Percentiles rank a stretch among this genome's conserved stretches.
Conservation (phyloP, 2,797 vertebrate genomes). For the Chiroxiphia lanceolata region DNA sequence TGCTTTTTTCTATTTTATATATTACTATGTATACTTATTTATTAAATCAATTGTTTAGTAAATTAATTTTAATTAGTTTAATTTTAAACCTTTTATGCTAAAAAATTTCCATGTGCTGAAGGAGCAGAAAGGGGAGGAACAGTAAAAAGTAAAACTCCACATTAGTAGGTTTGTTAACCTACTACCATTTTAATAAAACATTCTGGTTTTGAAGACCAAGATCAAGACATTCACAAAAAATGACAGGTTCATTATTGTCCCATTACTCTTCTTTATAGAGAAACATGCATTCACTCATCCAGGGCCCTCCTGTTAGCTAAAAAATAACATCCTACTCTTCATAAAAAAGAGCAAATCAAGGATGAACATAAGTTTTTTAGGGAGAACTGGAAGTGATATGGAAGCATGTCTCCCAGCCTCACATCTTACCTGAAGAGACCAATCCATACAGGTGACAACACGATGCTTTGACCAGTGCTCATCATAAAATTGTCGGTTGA, state of each 20-base stretch:
- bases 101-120: not conserved
- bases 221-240: not conserved
- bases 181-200: not conserved
- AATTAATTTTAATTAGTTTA: not conserved
- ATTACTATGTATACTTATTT: not conserved
- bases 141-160: not conserved
- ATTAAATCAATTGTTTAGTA: not conserved
- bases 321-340: not conserved
- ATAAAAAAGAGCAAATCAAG: not conserved
- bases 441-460: conserved; percentile 95
- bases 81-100: not conserved
- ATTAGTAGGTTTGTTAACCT: not conserved
- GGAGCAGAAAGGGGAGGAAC: not conserved
- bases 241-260: not conserved
- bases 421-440: conserved; percentile 92
- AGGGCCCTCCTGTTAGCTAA: not conserved
- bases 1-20: not conserved
- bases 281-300: not conserved
- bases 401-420: not conserved
- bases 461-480: conserved; percentile 98
- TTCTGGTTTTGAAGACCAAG: not conserved
- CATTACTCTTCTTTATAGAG: not conserved
- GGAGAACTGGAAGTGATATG: not conserved
- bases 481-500: conserved; percentile 92
- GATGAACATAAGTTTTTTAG: not conserved